A percentile compares a stretch with the other conserved stretches of the same genome.
Conservation (phyloP, 2,888 invertebrate genomes). For the Synanthedon vespiformis region DNA sequence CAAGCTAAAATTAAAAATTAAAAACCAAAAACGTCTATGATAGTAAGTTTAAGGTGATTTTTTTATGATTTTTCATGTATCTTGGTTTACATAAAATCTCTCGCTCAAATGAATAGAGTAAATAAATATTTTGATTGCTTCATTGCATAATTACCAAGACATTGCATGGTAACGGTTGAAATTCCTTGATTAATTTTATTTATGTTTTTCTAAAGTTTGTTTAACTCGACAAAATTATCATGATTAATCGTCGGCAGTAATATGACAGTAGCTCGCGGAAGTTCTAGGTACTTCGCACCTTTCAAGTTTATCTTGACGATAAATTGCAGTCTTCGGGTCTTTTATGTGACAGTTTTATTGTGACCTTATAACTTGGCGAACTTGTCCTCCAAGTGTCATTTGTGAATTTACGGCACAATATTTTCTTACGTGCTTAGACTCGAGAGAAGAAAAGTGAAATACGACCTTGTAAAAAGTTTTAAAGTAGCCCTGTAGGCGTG, state of each 20-base stretch:
- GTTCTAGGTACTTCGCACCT: background rate
- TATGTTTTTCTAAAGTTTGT: background rate
- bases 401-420: conserved; percentile 48
- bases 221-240: background rate
- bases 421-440: conserved; percentile 22
- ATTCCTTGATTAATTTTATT: too few relatives aligned
- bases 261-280: background rate
- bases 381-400: conserved; percentile 38
- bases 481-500: background rate
- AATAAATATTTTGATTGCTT: too few relatives aligned
- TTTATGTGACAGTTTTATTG: conserved; percentile 44
- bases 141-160: too few relatives aligned
- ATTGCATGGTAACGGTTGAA: too few relatives aligned
- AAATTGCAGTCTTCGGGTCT: conserved; percentile 33
- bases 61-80: too few relatives aligned
- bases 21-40: too few relatives aligned
- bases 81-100: too few relatives aligned
- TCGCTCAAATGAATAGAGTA: too few relatives aligned
- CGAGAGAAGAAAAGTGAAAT: conserved; percentile 15
- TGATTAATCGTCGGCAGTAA: too few relatives aligned
- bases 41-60: too few relatives aligned
- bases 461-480: conserved; percentile 1
- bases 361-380: conserved; percentile 43
- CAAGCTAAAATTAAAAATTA: too few relatives aligned
- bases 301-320: conserved; percentile 23